Base-by-base conservation (phyloP, 2,888 invertebrate genomes). In the Emesis castigata region DNA sequence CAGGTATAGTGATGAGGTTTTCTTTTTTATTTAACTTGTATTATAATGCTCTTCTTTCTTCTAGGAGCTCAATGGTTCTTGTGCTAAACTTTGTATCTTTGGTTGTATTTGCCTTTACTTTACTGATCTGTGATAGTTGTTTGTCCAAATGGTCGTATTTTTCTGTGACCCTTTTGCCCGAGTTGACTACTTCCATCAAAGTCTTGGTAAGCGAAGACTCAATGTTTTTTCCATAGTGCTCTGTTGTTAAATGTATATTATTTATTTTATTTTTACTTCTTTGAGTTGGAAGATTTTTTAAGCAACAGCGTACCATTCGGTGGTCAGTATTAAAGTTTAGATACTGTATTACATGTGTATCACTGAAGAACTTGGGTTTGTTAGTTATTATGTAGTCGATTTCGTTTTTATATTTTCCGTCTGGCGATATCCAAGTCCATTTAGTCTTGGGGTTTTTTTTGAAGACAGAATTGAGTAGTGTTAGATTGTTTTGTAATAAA, bases 381-480 rank as follows among this genome's bases (percentile, higher is more conserved):
- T 64, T 81, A 9, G 31, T 74, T 65, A 74, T 65, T 58, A 73
- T 73, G 39, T 62, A 81, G 29, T 77, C 80, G 4, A 79, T 81
- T 73, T 80, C 70, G 22, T 76, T 73, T 70, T 70, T 64, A 16
- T 31, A 16, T n/a, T 20, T 39, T 0, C 48, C 66, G 31, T 72
- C 77, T 6, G 73, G 77, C n/a, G 80, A 80, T 20, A 75, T 31
- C 73, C 75, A 81, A 0, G 71, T 78, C 78, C 78, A 78, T 58
- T 70, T 73, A 16, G 56, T 73, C 29, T 58, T 80, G 14, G 69
- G 72, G n/a, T 31, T 39, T 68, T 61, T 64, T 56, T 34, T 62
- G 16, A 29, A 26, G 1, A 62, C 20, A 9, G 66, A 66, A 56
- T 66, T 56, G 34, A 66, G 73, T 34, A 73, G n/a, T 22, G 61